These are phyloP conservation scores for Noctua pronuba DNA, from an alignment of 2,888 invertebrate species.

Conservation along the genomic window DNA sequence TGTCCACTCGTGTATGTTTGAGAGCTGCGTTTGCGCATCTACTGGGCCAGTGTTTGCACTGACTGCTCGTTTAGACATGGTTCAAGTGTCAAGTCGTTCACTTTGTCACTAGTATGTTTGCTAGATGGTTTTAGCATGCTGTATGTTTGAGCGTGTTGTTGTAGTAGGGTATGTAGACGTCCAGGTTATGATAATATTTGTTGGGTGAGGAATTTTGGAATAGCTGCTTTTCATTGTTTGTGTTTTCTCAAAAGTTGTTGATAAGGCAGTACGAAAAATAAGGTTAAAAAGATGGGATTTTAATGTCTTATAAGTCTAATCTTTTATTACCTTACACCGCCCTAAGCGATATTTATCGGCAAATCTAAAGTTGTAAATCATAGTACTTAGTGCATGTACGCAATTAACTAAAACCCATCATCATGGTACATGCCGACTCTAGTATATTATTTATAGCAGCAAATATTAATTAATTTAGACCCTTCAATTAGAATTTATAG, in stretches of 20 bases:
- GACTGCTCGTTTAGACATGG: conserved; percentile 66
- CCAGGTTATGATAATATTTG: conserved; percentile 32
- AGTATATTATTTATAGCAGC: not conserved
- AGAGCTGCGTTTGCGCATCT: conserved; percentile 64
- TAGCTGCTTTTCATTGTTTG: not conserved
- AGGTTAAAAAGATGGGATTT: not conserved
- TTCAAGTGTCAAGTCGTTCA: conserved; percentile 66
- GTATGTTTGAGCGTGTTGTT: conserved; percentile 34
- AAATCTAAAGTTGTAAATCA: not conserved
- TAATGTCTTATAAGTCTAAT: not conserved
- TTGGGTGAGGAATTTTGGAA: not conserved
- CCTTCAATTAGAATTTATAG: conserved; percentile 18
- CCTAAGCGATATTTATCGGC: not conserved
- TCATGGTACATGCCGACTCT: not conserved
- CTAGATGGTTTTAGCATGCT: conserved; percentile 48
- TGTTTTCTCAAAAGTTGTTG: not conserved
- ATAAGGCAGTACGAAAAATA: not conserved
- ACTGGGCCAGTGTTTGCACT: conserved; percentile 66
- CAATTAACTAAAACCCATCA: not conserved
- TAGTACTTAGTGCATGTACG: not conserved
- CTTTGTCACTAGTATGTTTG: conserved; percentile 49
- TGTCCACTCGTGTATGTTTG: conserved; percentile 60
- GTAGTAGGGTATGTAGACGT: conserved; percentile 29
- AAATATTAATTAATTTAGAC: conserved; percentile 4
- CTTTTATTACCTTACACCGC: not conserved